Evolutionary conservation across 2,888 invertebrate genomes (phyloP).

Genomic region (Trichogramma dendrolimi): DNA sequence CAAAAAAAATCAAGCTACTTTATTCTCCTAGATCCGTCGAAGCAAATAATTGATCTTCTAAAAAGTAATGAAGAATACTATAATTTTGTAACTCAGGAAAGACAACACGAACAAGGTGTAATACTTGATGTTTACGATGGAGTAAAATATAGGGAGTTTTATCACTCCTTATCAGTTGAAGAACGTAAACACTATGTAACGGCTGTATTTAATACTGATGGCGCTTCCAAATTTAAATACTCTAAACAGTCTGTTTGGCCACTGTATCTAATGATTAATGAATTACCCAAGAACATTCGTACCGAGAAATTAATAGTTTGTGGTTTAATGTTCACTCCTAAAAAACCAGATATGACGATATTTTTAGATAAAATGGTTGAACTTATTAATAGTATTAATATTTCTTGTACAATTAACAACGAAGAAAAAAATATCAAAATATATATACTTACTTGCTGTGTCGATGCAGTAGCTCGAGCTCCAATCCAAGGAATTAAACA

Average conservation of each 20-base stretch:
- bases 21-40: no score
- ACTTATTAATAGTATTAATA: not conserved
- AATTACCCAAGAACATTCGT: slow-evolving; percentile 4
- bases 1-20: not conserved
- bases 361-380: slow-evolving; percentile 10
- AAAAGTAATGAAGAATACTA: slow-evolving; percentile 2
- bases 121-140: slow-evolving; percentile 11
- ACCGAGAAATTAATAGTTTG: slow-evolving; percentile 3
- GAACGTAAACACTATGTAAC: slow-evolving; percentile 6
- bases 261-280: slow-evolving; percentile 12
- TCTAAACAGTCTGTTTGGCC: slow-evolving; percentile 14
- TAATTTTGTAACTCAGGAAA: slow-evolving; percentile 4
- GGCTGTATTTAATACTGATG: slow-evolving; percentile 13
- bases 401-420: not conserved
- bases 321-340: slow-evolving; percentile 6
- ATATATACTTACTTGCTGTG: slow-evolving; percentile 1
- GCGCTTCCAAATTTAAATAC: slow-evolving; percentile 9
- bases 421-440: not conserved
- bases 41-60: not conserved
- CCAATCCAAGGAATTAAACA: no score
- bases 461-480: no score
- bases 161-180: not conserved
- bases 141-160: slow-evolving; percentile 8
- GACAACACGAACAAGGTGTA: not conserved
- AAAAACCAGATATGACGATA: slow-evolving; percentile 4